Percentiles rank a stretch among this genome's conserved stretches.
phyloP scores from a whole-genome alignment of 1,140 invertebrate genomes.

The Drosophila willistoni region DNA sequence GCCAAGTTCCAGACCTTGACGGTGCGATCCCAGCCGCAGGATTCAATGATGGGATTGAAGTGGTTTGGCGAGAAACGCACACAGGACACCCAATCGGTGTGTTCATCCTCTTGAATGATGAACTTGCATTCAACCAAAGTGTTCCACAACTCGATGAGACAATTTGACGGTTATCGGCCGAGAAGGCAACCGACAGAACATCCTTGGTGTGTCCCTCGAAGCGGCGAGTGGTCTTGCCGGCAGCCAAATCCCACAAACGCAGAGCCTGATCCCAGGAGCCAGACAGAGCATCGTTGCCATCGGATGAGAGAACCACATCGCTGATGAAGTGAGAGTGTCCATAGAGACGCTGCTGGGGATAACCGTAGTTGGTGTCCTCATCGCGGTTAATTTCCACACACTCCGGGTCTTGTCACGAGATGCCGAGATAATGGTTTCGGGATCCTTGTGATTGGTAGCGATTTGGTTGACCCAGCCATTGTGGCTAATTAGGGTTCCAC shows the following conservation, averaged over 20 bases:
- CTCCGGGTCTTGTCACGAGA: constrained; percentile 99
- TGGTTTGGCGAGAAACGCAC: constrained; percentile 99
- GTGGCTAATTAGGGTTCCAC: constrained; percentile 97
- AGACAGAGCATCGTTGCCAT: constrained; percentile 99
- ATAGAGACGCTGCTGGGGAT: constrained; percentile 97
- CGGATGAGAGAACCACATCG: constrained; percentile 99
- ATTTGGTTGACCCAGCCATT: constrained; percentile 99
- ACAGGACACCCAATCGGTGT: constrained; percentile 99
- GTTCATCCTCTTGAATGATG: constrained; percentile 99
- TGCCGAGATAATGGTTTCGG: constrained; percentile 98
- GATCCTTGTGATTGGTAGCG: constrained; percentile 99
- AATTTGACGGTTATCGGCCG: constrained; percentile 99
- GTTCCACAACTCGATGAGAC: constrained; percentile 99
- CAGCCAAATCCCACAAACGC: constrained; percentile 98
- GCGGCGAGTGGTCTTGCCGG: constrained; percentile 94
- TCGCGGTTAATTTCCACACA: constrained; percentile 98
- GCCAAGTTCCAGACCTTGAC: constrained; percentile 99
- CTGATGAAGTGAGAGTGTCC: constrained; percentile 99
- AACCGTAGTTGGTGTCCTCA: constrained; percentile 97
- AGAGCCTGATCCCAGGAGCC: constrained; percentile 99
- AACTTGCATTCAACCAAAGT: constrained; percentile 99
- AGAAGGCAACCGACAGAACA: constrained; percentile 99
- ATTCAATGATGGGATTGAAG: constrained; percentile 99
- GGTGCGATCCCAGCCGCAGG: constrained; percentile 98
- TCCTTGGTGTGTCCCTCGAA: constrained; percentile 99